phyloP scores from a whole-genome alignment of 2,113 vertebrate species.

The Galemys pyrenaicus region DNA sequence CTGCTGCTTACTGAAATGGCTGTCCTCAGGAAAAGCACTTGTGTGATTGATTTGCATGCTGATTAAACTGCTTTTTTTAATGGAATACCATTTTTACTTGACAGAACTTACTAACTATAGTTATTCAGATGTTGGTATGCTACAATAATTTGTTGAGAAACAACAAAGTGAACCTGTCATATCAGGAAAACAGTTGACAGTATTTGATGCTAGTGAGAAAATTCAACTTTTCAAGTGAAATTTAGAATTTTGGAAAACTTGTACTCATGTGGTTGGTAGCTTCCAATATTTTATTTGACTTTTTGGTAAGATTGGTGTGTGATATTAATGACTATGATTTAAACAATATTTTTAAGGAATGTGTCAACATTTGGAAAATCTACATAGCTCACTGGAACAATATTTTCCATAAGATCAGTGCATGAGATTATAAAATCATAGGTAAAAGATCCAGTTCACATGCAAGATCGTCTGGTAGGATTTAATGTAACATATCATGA shows the following conservation, averaged over 20 bases:
- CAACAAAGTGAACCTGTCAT: neutral
- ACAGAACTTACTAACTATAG: neutral
- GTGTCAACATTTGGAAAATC: slow-evolving; percentile 10
- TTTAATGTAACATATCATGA: slow-evolving; percentile 2
- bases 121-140: neutral
- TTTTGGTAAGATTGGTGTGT: slow-evolving; percentile 44
- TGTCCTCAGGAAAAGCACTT: neutral
- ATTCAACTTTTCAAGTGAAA: slow-evolving; percentile 38
- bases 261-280: neutral
- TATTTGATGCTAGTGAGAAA: neutral
- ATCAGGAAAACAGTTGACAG: neutral
- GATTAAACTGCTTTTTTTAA: neutral
- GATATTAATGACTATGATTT: slow-evolving; percentile 46
- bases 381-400: neutral
- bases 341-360: slow-evolving; percentile 40
- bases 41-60: neutral
- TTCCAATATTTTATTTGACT: neutral
- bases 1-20: neutral
- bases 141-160: slow-evolving; percentile 26
- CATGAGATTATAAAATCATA: neutral
- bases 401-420: slow-evolving; percentile 19
- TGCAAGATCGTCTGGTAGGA: neutral
- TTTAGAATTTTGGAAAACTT: slow-evolving; percentile 47
- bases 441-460: slow-evolving; percentile 1
- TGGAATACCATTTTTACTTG: neutral